phyloP scores from a whole-genome alignment of 2,888 invertebrate species.

The Lamproptera curius region DNA sequence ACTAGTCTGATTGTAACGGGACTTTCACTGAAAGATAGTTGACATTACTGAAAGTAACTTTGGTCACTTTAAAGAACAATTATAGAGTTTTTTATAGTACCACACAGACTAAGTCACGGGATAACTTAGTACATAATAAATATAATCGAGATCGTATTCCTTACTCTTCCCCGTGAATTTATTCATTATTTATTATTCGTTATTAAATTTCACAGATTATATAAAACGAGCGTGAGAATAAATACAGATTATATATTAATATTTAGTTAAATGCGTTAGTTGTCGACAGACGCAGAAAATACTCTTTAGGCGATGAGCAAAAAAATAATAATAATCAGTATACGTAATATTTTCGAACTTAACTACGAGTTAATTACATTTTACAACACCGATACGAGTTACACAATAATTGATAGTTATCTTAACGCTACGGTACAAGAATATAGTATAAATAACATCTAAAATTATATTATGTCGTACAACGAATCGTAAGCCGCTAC shows the following conservation, averaged over 20 bases:
- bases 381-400: slow-evolving; percentile 4
- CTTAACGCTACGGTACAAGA: slow-evolving; percentile 19
- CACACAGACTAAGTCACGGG: too few relatives aligned
- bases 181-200: too few relatives aligned
- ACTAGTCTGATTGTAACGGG: too few relatives aligned
- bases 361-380: slow-evolving; percentile 1
- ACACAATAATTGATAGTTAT: slow-evolving; percentile 7
- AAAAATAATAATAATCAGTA: not conserved
- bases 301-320: slow-evolving; percentile 3
- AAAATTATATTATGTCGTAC: slow-evolving; percentile 10
- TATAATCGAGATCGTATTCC: too few relatives aligned
- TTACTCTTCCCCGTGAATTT: too few relatives aligned
- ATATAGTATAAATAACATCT: slow-evolving; percentile 17
- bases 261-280: slow-evolving; percentile 3
- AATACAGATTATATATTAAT: slow-evolving; percentile 5
- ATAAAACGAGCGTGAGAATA: slow-evolving; percentile 1
- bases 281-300: not conserved
- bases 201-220: slow-evolving; percentile 2
- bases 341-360: slow-evolving; percentile 1
- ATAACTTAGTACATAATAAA: too few relatives aligned
- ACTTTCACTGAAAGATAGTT: too few relatives aligned
- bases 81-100: too few relatives aligned
- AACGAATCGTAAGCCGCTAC: slow-evolving; percentile 3
- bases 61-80: too few relatives aligned
- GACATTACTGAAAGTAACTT: too few relatives aligned